Conservation (phyloP, 2,797 vertebrate genomes). For the Myoxocephalus aenaeus region DNA sequence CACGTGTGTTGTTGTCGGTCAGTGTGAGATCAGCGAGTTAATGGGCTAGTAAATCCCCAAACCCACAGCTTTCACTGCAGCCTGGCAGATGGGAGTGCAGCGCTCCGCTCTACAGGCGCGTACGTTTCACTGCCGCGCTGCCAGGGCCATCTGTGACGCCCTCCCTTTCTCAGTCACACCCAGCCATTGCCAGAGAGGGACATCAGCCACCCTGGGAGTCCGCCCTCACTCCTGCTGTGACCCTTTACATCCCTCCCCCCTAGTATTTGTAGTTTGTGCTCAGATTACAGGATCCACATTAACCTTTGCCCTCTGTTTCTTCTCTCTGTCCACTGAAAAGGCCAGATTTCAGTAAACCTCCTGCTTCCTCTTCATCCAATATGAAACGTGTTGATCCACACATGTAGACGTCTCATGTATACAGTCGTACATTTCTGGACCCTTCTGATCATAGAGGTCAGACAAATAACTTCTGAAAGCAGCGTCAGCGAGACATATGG, state of each 20-base stretch:
- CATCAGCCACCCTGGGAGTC: conserved; percentile 34
- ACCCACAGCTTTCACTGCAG: conserved; percentile 69
- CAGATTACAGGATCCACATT: conserved; percentile 59
- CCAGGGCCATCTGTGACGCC: conserved; percentile 71
- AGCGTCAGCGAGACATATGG: not conserved
- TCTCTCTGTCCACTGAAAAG: not conserved
- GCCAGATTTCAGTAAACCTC: conserved; percentile 2
- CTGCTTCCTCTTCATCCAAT: conserved; percentile 8
- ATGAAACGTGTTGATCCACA: not conserved
- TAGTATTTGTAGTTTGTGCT: conserved; percentile 38
- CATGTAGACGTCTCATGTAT: not conserved
- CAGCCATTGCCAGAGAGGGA: conserved; percentile 12
- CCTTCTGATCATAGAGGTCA: conserved; percentile 10
- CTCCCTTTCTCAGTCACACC: conserved; percentile 8
- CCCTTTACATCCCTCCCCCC: not conserved
- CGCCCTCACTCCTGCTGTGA: conserved; percentile 17
- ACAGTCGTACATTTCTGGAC: not conserved
- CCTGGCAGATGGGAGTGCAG: conserved; percentile 74
- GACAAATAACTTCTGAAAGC: conserved; percentile 19
- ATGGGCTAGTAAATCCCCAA: conserved; percentile 71
- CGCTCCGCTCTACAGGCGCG: conserved; percentile 31
- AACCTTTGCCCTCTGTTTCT: conserved; percentile 38
- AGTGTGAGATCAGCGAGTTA: conserved; percentile 65
- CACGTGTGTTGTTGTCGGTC: conserved; percentile 39
- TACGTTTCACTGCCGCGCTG: conserved; percentile 28